Evolutionary conservation across 2,888 invertebrate species (phyloP), one percentile per base, ranked within the genome.

Genomic region (Mellilla xanthometata): DNA sequence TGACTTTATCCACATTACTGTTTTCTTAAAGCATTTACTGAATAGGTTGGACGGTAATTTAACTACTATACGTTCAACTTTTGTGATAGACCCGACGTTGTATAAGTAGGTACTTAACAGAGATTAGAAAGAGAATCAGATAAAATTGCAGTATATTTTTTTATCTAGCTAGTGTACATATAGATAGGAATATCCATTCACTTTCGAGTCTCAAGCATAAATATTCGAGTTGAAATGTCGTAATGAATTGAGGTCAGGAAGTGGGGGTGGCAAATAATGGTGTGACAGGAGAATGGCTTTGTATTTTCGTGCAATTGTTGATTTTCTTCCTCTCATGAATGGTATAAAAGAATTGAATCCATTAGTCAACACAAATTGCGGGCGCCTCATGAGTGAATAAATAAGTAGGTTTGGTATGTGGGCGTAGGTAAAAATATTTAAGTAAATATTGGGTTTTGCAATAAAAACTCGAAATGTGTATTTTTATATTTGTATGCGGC

Each of bases 181-280:
- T 5, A 1, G 3, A 24, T 7, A 24, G 4, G 8, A 24, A 24
- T 4, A 19, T 24, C 24, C n/a, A 8, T 24, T 24, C 65, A 54
- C 62, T 64, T 64, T 65, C 60, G 52, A 56, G 50, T 41, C 40
- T 35, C 48, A 49, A 47, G 52, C 53, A 52, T 63, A 65, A 63
- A 66, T 59, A 62, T 71, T 67, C 60, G 57, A 63, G 60, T 65
- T 60, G 46, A 53, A 62, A 64, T 58, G 58, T 57, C 56, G 53
- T 66, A 71, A 60, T 69, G 67, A 70, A 73, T 73, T 67, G 67
- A 54, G 65, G 64, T 69, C 68, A 67, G 63, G 58, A 64, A 65
- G 60, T 49, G 41, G 55, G 60, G 50, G 49, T 54, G 61, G 55
- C 54, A 56, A 57, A 64, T 58, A 67, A 68, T 65, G 58, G 63